These are phyloP conservation scores for Xyrichtys novacula DNA, from an alignment of 2,797 vertebrate genomes.

Conservation along the genomic window DNA sequence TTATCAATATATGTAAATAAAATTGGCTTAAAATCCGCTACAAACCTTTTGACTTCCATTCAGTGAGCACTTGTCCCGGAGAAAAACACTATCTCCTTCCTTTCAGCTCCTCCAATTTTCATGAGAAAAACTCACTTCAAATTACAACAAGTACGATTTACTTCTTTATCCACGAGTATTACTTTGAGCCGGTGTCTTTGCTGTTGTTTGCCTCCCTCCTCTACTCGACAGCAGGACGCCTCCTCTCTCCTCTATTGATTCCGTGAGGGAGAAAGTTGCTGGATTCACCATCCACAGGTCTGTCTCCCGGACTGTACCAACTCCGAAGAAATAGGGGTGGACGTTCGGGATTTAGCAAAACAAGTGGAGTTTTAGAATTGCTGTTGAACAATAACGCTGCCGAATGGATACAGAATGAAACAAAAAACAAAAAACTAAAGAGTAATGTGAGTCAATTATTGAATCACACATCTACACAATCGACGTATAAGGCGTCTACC, in stretches of 20 bases:
- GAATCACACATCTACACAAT: background rate
- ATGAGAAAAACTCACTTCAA: no score
- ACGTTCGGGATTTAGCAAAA: background rate
- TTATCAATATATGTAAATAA: no score
- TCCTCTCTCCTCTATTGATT: conserved; percentile 29
- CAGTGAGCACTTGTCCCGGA: conserved; percentile 44
- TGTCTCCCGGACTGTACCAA: conserved; percentile 70
- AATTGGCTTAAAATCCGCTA: conserved; percentile 41
- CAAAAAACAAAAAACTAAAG: background rate
- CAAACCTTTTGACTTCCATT: conserved; percentile 77
- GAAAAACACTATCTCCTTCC: background rate
- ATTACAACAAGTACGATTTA: no score
- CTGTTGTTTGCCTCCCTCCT: conserved; percentile 24
- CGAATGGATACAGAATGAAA: fast-evolving
- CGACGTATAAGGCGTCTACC: fast-evolving
- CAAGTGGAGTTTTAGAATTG: background rate
- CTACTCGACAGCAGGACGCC: background rate
- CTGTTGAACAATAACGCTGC: fast-evolving
- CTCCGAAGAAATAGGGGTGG: background rate
- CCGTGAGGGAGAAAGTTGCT: conserved; percentile 62
- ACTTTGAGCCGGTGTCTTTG: background rate
- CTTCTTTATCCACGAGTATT: background rate
- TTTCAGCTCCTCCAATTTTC: background rate
- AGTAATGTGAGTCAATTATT: fast-evolving
- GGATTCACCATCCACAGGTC: conserved; percentile 64